phyloP scores from a whole-genome alignment of 1,140 invertebrate genomes.

The Ridgeia piscesae region DNA sequence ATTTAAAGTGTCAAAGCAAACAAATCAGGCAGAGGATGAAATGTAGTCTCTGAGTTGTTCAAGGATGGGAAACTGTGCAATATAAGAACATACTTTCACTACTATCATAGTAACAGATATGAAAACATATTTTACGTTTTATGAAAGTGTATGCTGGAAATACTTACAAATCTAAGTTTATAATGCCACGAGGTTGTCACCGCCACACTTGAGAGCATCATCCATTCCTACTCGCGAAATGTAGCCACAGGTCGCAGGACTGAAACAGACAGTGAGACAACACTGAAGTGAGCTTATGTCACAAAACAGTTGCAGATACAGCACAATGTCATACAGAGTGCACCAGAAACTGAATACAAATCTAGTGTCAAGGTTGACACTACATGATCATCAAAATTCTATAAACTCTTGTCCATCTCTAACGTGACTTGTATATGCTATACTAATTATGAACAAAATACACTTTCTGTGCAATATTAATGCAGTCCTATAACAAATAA shows the following conservation, averaged over 20 bases:
- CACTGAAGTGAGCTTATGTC: background rate
- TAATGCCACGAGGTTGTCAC: slow-evolving; percentile 3
- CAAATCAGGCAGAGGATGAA: no score
- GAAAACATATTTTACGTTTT: no score
- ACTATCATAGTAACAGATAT: no score
- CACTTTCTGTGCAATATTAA: background rate
- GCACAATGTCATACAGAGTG: background rate
- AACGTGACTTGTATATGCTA: no score
- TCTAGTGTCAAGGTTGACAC: no score
- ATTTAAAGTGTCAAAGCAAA: no score
- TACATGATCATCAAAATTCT: no score
- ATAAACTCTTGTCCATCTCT: no score
- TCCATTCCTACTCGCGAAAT: background rate
- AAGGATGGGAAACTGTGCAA: no score
- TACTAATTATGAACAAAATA: background rate
- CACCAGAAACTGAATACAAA: background rate
- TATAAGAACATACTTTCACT: no score
- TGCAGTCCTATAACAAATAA: background rate
- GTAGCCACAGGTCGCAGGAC: background rate
- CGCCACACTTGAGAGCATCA: background rate
- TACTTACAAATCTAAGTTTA: background rate
- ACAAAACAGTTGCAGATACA: background rate
- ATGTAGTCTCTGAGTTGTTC: no score
- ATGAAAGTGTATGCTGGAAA: background rate
- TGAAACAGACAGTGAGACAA: background rate